Percentiles rank a stretch among this genome's conserved stretches.
phyloP scores from a whole-genome alignment of 2,888 invertebrate species.

The Cenopis cana region DNA sequence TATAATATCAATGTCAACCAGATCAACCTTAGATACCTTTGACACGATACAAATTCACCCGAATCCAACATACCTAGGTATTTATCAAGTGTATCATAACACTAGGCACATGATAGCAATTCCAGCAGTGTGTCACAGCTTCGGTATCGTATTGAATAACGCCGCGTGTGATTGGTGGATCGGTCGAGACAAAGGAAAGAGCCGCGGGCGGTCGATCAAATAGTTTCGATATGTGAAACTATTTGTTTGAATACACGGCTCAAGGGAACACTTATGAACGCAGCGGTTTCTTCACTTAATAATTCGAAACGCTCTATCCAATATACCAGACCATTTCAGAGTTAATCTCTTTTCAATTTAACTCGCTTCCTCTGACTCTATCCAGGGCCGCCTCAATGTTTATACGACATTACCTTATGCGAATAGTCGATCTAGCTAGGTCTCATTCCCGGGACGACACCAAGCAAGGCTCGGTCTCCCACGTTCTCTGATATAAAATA shows the following conservation, averaged over 20 bases:
- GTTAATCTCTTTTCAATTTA: too few species aligned
- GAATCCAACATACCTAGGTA: not conserved
- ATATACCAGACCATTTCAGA: not conserved
- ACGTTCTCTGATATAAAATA: not conserved
- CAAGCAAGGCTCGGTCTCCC: too few species aligned
- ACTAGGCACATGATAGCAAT: not conserved
- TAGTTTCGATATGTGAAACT: constrained; percentile 37
- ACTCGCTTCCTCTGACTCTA: too few species aligned
- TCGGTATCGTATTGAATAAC: constrained; percentile 10
- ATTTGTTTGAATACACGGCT: constrained; percentile 10
- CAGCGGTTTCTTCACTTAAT: not conserved
- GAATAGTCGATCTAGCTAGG: too few species aligned
- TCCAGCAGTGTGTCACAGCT: not conserved
- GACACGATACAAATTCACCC: not conserved
- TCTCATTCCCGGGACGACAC: too few species aligned
- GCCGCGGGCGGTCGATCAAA: constrained; percentile 38
- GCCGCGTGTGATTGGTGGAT: constrained; percentile 20
- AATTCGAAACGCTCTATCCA: not conserved
- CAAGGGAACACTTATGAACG: not conserved
- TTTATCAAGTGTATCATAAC: not conserved
- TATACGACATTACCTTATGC: too few species aligned
- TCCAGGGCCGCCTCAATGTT: too few species aligned
- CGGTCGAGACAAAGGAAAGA: constrained; percentile 32
- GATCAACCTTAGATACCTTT: too few species aligned
- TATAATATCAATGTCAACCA: too few species aligned